Percentiles rank a stretch among this genome's conserved stretches.
Evolutionary conservation across 1,140 invertebrate species (phyloP).

Genomic region (Agrilus planipennis): DNA sequence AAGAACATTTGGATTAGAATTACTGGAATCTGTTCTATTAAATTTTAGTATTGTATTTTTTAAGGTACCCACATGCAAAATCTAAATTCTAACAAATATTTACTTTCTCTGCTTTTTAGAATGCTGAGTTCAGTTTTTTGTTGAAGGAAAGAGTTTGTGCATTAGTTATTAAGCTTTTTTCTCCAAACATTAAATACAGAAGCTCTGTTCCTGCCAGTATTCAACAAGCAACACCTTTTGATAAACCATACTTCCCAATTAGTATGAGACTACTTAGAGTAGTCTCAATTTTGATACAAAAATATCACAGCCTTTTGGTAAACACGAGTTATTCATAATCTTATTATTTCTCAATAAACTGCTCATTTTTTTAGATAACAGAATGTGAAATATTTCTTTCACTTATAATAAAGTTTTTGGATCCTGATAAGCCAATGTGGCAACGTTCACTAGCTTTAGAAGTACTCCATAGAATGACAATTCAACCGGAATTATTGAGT

Average conservation of each 20-base stretch:
- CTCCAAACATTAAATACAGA: slow-evolving; percentile 87
- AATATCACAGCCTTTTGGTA: slow-evolving; percentile 87
- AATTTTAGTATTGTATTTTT: slow-evolving; percentile 88
- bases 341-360: neutral
- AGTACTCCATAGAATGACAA: slow-evolving; percentile 88
- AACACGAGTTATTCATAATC: slow-evolving; percentile 12
- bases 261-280: slow-evolving; percentile 88
- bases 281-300: slow-evolving; percentile 84
- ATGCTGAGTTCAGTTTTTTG: slow-evolving; percentile 87
- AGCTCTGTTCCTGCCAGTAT: slow-evolving; percentile 41
- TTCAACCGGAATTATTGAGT: slow-evolving; percentile 75
- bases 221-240: slow-evolving; percentile 52
- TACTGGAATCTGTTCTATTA: slow-evolving; percentile 86
- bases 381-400: slow-evolving; percentile 98
- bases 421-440: slow-evolving; percentile 93
- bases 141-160: slow-evolving; percentile 95
- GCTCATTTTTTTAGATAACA: slow-evolving; percentile 56
- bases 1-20: slow-evolving; percentile 88
- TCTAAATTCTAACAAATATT: too few relatives aligned
- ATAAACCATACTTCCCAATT: slow-evolving; percentile 94
- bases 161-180: slow-evolving; percentile 94
- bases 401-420: slow-evolving; percentile 91
- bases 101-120: too few relatives aligned
- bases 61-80: slow-evolving; percentile 47
- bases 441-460: slow-evolving; percentile 89